phyloP scores from a whole-genome alignment of 2,888 invertebrate genomes.

The Peribatodes rhomboidaria region DNA sequence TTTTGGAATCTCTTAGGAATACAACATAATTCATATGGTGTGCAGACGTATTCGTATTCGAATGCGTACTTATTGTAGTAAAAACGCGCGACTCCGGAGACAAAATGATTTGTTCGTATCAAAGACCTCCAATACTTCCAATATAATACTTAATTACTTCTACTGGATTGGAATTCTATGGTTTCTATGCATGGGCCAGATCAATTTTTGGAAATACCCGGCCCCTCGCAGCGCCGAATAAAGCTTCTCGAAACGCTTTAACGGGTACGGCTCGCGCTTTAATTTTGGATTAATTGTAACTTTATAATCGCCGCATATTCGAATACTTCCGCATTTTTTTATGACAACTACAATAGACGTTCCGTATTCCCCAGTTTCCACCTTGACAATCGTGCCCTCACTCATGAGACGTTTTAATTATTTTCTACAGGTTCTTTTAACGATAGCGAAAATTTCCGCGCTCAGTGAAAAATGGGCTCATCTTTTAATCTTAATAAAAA shows the following conservation, averaged over 20 bases:
- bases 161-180: too few relatives aligned
- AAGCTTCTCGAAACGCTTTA: constrained; percentile 50
- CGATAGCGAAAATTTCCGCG: background rate
- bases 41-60: background rate
- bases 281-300: constrained; percentile 49
- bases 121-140: too few relatives aligned
- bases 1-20: background rate
- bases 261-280: constrained; percentile 44
- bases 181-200: background rate
- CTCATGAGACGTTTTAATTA: background rate
- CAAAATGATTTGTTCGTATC: background rate
- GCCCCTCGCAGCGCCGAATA: constrained; percentile 15
- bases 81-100: background rate
- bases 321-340: constrained; percentile 41
- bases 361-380: constrained; percentile 29
- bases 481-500: too few relatives aligned
- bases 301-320: constrained; percentile 50
- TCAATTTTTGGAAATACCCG: background rate
- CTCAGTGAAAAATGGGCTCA: constrained; percentile 1
- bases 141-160: too few relatives aligned
- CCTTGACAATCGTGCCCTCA: constrained; percentile 2
- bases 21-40: background rate
- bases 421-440: constrained; percentile 7
- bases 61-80: background rate
- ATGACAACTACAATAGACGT: constrained; percentile 50